Percentiles rank a stretch among this genome's conserved stretches.
Evolutionary conservation across 1,140 invertebrate species (phyloP).

Genomic region (Radopholus similis): DNA sequence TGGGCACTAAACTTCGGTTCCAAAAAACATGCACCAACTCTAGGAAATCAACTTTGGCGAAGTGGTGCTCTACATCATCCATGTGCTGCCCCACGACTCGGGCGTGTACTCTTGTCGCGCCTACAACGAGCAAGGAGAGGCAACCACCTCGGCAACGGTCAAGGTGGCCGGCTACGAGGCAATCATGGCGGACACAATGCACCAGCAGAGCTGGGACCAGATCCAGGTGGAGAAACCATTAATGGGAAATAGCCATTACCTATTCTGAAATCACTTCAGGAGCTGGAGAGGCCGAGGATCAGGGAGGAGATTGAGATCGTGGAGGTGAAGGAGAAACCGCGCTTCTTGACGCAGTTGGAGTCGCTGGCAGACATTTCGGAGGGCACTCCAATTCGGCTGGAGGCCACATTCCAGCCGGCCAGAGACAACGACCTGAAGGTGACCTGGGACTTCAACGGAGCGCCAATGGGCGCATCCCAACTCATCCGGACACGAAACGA

Average conservation of each 20-base stretch:
- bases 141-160: conserved; percentile 83
- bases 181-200: conserved; percentile 42
- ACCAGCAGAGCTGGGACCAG: conserved; percentile 52
- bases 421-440: conserved; percentile 37
- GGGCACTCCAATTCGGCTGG: conserved; percentile 85
- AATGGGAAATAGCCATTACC: neutral
- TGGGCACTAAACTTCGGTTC: conserved; percentile 62
- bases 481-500: conserved; percentile 49
- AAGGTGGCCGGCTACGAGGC: conserved; percentile 67
- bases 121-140: conserved; percentile 82
- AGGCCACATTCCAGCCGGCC: conserved; percentile 82
- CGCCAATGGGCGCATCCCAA: conserved; percentile 54
- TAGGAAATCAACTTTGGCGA: conserved; percentile 77
- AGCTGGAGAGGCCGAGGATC: conserved; percentile 49
- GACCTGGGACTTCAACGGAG: conserved; percentile 53
- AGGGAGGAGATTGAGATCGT: conserved; percentile 51
- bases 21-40: conserved; percentile 21
- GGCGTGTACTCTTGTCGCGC: conserved; percentile 91
- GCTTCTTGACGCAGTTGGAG: conserved; percentile 56
- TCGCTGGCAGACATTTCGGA: conserved; percentile 64
- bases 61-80: conserved; percentile 82
- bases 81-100: conserved; percentile 78
- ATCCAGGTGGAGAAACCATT: conserved; percentile 36
- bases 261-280: neutral
- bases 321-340: conserved; percentile 56